phyloP scores from a whole-genome alignment of 2,113 vertebrate genomes.

The Scalopus aquaticus region DNA sequence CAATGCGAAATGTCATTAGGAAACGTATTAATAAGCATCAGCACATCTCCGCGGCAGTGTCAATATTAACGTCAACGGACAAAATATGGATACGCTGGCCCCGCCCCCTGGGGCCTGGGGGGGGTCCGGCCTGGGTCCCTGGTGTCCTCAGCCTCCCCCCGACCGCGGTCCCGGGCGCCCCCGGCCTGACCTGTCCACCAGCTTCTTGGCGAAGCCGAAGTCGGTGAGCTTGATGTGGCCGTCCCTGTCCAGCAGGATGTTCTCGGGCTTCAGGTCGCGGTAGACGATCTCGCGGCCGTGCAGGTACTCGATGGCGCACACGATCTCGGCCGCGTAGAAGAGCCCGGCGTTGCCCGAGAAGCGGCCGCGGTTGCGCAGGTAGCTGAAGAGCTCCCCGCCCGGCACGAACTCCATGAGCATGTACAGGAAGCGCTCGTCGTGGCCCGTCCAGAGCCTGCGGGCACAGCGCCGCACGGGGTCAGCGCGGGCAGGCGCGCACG shows the following conservation, averaged over 20 bases:
- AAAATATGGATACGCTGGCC: too few species aligned
- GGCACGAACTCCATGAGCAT: constrained; percentile 97
- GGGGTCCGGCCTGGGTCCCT: too few species aligned
- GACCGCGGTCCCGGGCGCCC: accelerated
- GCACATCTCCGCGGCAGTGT: too few species aligned
- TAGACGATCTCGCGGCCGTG: constrained; percentile 95
- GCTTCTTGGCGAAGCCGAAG: constrained; percentile 97
- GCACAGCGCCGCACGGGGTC: too few species aligned
- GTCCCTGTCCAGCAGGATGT: constrained; percentile 94
- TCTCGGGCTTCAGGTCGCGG: constrained; percentile 97
- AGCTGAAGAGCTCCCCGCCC: constrained; percentile 96
- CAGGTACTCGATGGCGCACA: constrained; percentile 96
- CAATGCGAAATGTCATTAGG: too few species aligned
- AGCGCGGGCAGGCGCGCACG: too few species aligned
- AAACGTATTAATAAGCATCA: too few species aligned
- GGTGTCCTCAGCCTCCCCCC: too few species aligned
- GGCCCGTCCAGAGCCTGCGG: constrained; percentile 94
- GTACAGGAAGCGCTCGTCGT: constrained; percentile 94
- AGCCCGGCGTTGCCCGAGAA: constrained; percentile 91
- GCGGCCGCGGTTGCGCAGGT: constrained; percentile 93
- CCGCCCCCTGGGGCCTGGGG: too few species aligned
- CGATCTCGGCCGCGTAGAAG: constrained; percentile 93
- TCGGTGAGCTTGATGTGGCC: constrained; percentile 97
- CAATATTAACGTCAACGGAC: too few species aligned
- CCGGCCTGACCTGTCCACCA: constrained; percentile 90